These are phyloP conservation scores for Magallana nippona DNA, from an alignment of 2,888 invertebrate species.

Conservation along the genomic window DNA sequence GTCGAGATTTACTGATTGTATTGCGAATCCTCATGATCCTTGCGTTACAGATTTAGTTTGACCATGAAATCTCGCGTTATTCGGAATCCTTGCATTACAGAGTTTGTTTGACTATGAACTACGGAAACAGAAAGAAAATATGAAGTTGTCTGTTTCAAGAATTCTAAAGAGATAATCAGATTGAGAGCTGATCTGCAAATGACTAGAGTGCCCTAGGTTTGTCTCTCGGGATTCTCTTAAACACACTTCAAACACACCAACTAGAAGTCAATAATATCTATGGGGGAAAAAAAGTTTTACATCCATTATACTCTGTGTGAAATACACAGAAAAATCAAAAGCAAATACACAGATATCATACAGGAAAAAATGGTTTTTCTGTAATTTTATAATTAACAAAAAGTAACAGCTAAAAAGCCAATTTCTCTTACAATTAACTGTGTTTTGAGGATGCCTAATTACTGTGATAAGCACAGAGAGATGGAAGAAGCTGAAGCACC, in stretches of 20 bases:
- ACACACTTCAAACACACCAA: not conserved
- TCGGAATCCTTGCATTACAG: no score
- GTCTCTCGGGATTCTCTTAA: no score
- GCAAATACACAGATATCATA: not conserved
- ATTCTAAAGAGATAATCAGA: no score
- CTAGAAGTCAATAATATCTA: not conserved
- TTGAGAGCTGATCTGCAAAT: no score
- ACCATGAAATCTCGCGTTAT: no score
- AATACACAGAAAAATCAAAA: constrained; percentile 3
- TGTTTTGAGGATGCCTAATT: constrained; percentile 16
- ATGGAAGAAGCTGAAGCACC: not conserved
- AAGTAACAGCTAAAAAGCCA: constrained; percentile 25
- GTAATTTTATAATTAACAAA: constrained; percentile 24
- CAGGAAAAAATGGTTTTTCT: not conserved
- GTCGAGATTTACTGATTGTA: no score
- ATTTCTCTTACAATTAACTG: not conserved
- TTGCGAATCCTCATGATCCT: no score
- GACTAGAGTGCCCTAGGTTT: no score
- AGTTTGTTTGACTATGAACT: no score
- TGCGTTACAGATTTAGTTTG: no score
- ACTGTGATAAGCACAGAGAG: not conserved
- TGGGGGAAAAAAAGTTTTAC: not conserved
- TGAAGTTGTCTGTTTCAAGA: no score
- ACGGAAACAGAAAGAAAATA: no score
- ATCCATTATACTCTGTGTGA: not conserved